A percentile compares a stretch with the other conserved stretches of the same genome.
Evolutionary conservation across 2,113 vertebrate species (phyloP).

Genomic region (Pedetes capensis): DNA sequence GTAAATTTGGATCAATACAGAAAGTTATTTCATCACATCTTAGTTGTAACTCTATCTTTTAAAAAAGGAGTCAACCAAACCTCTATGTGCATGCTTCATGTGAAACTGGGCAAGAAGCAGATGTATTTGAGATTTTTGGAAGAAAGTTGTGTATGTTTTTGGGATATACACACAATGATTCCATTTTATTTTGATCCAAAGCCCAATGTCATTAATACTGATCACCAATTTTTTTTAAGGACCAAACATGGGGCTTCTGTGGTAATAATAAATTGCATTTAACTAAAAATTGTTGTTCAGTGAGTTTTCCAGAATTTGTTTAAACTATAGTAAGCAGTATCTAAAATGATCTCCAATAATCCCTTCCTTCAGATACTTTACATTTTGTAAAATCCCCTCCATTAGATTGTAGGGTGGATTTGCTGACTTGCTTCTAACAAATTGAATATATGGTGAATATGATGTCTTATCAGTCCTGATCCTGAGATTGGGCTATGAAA

Average conservation of each 20-base stretch:
- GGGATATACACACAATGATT: background rate
- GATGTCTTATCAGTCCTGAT: background rate
- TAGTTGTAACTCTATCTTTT: background rate
- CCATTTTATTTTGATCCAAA: background rate
- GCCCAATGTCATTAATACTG: background rate
- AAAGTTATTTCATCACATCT: background rate
- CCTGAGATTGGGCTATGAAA: background rate
- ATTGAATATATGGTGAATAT: background rate
- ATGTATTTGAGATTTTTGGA: background rate
- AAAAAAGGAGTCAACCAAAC: background rate
- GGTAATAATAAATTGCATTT: background rate
- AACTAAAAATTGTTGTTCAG: background rate
- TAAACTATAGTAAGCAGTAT: background rate
- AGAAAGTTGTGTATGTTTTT: background rate
- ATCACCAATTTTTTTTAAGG: background rate
- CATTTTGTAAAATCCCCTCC: background rate
- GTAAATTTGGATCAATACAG: background rate
- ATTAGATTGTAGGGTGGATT: background rate
- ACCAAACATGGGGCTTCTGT: background rate
- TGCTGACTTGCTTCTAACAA: background rate
- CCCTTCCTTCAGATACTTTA: background rate
- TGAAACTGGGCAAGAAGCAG: background rate
- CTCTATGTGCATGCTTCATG: background rate
- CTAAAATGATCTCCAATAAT: background rate
- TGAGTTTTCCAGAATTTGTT: background rate